These are phyloP conservation scores for Cheilosia vernalis DNA, from an alignment of 2,888 invertebrate genomes.

Conservation along the genomic window DNA sequence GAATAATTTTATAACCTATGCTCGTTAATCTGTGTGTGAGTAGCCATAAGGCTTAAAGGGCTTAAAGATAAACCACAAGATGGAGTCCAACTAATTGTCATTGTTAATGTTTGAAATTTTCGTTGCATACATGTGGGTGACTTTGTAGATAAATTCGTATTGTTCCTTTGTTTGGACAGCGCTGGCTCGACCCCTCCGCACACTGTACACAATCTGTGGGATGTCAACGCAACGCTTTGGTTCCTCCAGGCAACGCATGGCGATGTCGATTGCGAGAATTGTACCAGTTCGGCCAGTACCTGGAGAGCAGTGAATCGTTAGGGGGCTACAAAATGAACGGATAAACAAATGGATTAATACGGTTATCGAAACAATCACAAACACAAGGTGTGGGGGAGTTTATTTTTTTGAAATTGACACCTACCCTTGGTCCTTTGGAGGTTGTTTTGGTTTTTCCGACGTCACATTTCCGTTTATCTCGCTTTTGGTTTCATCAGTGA, in stretches of 20 bases:
- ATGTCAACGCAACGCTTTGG: conserved; percentile 92
- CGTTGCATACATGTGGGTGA: conserved; percentile 92
- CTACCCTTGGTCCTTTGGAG: conserved; percentile 81
- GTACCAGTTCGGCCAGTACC: conserved; percentile 96
- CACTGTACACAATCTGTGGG: conserved; percentile 91
- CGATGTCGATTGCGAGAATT: conserved; percentile 92
- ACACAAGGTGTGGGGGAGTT: conserved; percentile 34
- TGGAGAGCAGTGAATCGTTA: conserved; percentile 93
- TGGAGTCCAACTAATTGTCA: conserved; percentile 83
- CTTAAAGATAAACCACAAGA: conserved; percentile 22
- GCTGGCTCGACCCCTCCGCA: conserved; percentile 94
- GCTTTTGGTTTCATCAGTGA: conserved; percentile 62
- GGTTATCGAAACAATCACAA: conserved; percentile 76
- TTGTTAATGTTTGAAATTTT: conserved; percentile 90
- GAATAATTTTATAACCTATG: conserved; percentile 53
- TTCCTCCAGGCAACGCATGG: conserved; percentile 92
- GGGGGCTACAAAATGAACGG: conserved; percentile 85
- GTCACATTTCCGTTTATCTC: conserved; percentile 81
- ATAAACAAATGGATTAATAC: conserved; percentile 69
- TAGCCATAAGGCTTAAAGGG: conserved; percentile 22
- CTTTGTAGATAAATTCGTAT: conserved; percentile 96
- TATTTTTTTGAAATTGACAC: conserved; percentile 62
- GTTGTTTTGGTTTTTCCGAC: conserved; percentile 77
- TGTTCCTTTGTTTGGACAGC: conserved; percentile 96
- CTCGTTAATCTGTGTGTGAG: conserved; percentile 29